phyloP scores from a whole-genome alignment of 2,113 vertebrate genomes.

The Varanus komodoensis region DNA sequence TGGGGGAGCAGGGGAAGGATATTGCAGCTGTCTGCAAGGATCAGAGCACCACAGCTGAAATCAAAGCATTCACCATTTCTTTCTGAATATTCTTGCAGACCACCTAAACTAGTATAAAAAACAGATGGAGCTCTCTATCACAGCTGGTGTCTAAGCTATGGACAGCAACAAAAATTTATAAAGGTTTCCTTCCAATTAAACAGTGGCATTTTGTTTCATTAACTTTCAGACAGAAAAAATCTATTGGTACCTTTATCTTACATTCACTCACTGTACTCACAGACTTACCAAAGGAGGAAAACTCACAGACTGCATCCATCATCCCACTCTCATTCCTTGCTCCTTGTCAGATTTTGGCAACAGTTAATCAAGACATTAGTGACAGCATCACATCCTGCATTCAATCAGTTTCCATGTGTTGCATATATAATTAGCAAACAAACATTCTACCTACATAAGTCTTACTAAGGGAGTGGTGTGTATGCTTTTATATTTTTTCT shows the following conservation, averaged over 20 bases:
- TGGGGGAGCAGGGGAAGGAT: neutral
- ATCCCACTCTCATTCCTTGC: conserved; percentile 31
- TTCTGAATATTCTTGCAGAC: neutral
- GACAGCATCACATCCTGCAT: conserved; percentile 42
- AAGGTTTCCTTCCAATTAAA: conserved; percentile 4
- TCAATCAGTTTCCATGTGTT: conserved; percentile 3
- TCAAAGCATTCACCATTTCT: neutral
- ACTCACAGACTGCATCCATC: neutral
- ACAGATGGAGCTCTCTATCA: neutral
- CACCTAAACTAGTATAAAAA: neutral
- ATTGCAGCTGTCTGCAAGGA: conserved; percentile 20
- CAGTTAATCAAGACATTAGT: conserved; percentile 42
- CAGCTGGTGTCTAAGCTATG: neutral
- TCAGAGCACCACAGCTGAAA: neutral
- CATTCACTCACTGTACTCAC: conserved; percentile 7
- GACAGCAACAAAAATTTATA: neutral
- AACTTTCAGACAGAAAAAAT: conserved; percentile 19
- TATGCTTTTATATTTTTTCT: neutral
- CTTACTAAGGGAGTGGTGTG: neutral
- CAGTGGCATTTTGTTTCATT: neutral
- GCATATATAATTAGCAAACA: conserved; percentile 6
- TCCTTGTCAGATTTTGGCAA: conserved; percentile 29
- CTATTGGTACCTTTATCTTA: conserved; percentile 23
- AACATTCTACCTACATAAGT: neutral
- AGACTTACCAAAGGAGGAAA: conserved; percentile 35